Percentiles rank a stretch among this genome's conserved stretches.
These are phyloP conservation scores for Pherbina coryleti DNA, from an alignment of 2,888 invertebrate species.

Conservation along the genomic window DNA sequence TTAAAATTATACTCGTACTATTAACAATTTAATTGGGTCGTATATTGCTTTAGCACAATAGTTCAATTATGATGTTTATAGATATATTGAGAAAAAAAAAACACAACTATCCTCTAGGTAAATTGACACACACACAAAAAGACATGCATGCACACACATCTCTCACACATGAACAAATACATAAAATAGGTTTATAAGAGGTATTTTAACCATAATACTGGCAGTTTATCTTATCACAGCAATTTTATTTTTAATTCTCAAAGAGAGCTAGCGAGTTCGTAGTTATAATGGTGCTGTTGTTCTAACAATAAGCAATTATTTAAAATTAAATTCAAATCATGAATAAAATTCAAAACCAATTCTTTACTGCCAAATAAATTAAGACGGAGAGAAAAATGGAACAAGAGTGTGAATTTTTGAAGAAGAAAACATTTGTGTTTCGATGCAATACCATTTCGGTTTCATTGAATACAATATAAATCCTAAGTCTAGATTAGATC, in stretches of 20 bases:
- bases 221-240: slow-evolving; percentile 43
- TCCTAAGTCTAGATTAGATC: too few relatives aligned
- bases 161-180: not conserved
- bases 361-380: too few relatives aligned
- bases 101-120: not conserved
- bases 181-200: not conserved
- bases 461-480: too few relatives aligned
- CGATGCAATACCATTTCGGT: too few relatives aligned
- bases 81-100: not conserved
- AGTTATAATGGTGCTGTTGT: too few relatives aligned
- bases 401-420: too few relatives aligned
- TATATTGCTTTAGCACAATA: slow-evolving; percentile 28
- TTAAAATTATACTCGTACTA: slow-evolving; percentile 47
- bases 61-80: slow-evolving; percentile 27
- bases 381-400: too few relatives aligned
- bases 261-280: too few relatives aligned
- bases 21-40: slow-evolving; percentile 48
- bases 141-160: not conserved
- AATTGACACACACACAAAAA: not conserved
- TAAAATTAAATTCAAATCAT: too few relatives aligned
- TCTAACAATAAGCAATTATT: too few relatives aligned
- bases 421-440: too few relatives aligned
- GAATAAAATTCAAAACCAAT: too few relatives aligned
- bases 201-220: not conserved
- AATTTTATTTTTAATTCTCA: slow-evolving; percentile 21